Conservation (phyloP, 1,140 invertebrate genomes). For the Prorops nasuta region DNA sequence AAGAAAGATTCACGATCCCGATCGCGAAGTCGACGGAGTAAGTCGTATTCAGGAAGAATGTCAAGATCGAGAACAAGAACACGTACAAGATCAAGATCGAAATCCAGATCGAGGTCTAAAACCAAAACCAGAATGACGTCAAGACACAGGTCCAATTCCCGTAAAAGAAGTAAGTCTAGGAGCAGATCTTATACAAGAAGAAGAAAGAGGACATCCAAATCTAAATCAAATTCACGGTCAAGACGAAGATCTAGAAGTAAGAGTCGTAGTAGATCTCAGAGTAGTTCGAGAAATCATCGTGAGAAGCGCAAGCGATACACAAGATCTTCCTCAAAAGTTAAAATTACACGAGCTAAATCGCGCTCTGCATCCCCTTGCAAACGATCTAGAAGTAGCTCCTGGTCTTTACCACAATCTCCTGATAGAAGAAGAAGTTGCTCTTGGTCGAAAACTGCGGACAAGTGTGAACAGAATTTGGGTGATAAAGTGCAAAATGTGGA, state of each 20-base stretch:
- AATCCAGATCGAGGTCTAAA: constrained; percentile 14
- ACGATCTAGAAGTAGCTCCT: constrained; percentile 45
- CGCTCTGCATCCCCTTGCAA: constrained; percentile 27
- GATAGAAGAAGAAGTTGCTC: constrained; percentile 42
- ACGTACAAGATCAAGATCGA: constrained; percentile 18
- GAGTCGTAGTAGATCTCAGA: constrained; percentile 24
- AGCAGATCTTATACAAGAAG: constrained; percentile 7
- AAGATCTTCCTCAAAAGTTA: constrained; percentile 25
- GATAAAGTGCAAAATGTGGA: too few relatives aligned
- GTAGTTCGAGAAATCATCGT: constrained; percentile 30
- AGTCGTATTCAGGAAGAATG: too few relatives aligned
- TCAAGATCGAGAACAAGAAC: constrained; percentile 34
- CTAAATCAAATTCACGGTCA: constrained; percentile 20
- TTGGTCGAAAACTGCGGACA: constrained; percentile 40
- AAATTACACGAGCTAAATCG: constrained; percentile 38
- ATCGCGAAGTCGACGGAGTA: constrained; percentile 35
- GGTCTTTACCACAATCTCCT: constrained; percentile 48
- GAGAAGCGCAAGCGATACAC: constrained; percentile 18
- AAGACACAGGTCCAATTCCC: constrained; percentile 13
- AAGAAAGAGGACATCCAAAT: constrained; percentile 23
- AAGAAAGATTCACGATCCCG: constrained; percentile 51
- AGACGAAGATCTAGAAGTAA: constrained; percentile 24
- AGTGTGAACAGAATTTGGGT: too few relatives aligned
- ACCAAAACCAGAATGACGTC: constrained; percentile 18
- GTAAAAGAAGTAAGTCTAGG: constrained; percentile 7